Evolutionary conservation across 2,113 vertebrate species (phyloP).

Genomic region (Lasiurus borealis): DNA sequence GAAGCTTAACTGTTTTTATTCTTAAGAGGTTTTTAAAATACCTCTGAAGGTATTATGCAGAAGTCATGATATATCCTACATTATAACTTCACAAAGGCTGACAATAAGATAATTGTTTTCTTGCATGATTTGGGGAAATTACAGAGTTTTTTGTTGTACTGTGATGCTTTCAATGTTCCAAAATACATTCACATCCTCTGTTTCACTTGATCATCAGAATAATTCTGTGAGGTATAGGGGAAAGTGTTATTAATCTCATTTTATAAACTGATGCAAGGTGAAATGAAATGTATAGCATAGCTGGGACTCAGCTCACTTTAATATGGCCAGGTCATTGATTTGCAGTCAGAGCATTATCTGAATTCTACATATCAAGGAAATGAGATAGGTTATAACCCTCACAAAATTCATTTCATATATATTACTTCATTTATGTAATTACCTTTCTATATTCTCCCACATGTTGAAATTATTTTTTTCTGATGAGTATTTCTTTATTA

Average conservation of each 20-base stretch:
- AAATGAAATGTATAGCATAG: background rate
- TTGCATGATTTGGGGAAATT: background rate
- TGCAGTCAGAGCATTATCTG: background rate
- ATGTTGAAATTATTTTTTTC: conserved; percentile 21
- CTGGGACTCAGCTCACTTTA: background rate
- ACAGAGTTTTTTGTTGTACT: background rate
- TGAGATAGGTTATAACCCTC: background rate
- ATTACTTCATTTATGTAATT: conserved; percentile 19
- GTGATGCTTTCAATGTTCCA: background rate
- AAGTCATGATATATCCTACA: background rate
- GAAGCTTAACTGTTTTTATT: background rate
- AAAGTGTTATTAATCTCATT: conserved; percentile 49
- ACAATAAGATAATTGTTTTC: background rate
- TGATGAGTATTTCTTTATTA: background rate
- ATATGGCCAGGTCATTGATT: background rate
- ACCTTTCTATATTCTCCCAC: background rate
- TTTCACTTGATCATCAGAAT: conserved; percentile 39
- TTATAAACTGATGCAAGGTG: conserved; percentile 46
- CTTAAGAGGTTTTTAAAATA: background rate
- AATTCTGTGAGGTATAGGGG: background rate
- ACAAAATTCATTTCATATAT: conserved; percentile 25
- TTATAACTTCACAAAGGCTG: background rate
- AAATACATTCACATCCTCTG: background rate
- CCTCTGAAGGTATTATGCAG: background rate
- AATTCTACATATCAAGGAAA: conserved; percentile 1